These are phyloP conservation scores for Torymus tubicola DNA, from an alignment of 2,888 invertebrate species.

Conservation along the genomic window DNA sequence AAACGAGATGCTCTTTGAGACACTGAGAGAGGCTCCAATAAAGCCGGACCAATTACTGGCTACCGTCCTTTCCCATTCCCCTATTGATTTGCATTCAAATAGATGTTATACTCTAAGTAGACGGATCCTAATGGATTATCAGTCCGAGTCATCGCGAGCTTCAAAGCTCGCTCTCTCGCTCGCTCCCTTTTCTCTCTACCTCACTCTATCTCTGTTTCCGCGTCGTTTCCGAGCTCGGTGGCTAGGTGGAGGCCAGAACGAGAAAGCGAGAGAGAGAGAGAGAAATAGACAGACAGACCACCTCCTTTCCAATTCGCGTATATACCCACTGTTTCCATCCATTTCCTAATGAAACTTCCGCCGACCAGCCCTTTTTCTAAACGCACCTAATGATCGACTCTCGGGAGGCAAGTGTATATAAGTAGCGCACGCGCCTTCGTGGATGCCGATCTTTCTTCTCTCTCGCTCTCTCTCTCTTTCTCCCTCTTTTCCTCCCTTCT, in stretches of 20 bases:
- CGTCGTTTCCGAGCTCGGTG: slow-evolving; percentile 60
- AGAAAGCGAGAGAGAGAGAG: slow-evolving; percentile 32
- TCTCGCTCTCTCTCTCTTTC: not conserved
- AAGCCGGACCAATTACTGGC: slow-evolving; percentile 76
- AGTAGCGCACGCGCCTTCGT: not conserved
- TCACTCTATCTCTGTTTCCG: slow-evolving; percentile 39
- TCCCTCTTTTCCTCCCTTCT: not conserved
- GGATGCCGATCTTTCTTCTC: not conserved
- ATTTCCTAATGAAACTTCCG: slow-evolving; percentile 73
- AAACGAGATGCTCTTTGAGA: slow-evolving; percentile 76
- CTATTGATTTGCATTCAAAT: slow-evolving; percentile 77
- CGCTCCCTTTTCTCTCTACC: slow-evolving; percentile 60
- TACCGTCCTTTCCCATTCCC: slow-evolving; percentile 69
- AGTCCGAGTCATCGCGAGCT: slow-evolving; percentile 76
- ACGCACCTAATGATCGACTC: slow-evolving; percentile 69
- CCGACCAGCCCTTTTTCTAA: slow-evolving; percentile 70
- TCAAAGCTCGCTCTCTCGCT: slow-evolving; percentile 70
- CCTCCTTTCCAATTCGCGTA: slow-evolving; percentile 70
- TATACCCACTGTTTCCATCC: slow-evolving; percentile 73
- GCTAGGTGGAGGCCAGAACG: slow-evolving; percentile 1
- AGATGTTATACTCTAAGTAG: slow-evolving; percentile 77
- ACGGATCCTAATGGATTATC: slow-evolving; percentile 77
- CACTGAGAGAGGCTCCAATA: slow-evolving; percentile 73
- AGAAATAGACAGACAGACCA: slow-evolving; percentile 56
- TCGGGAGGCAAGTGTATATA: slow-evolving; percentile 23